Evolutionary conservation across 2,113 vertebrate species (phyloP), one percentile per base, ranked within the genome.

Genomic region (Accipiter virgatus): DNA sequence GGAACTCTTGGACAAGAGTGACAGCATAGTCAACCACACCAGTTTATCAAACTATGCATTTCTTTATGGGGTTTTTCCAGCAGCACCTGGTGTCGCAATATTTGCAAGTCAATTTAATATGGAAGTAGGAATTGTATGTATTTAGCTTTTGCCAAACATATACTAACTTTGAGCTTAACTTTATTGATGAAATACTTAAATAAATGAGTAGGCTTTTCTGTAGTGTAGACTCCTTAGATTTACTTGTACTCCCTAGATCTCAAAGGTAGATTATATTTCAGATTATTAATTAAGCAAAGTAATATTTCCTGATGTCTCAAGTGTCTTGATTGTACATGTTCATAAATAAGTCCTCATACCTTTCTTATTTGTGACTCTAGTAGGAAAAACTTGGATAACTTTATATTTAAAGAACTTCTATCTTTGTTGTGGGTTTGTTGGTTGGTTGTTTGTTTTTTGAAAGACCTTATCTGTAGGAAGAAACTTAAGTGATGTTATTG

Each of bases 1-100:
- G 94, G 99, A 99, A 93, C 96, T 99, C 90, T 94, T 99, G 97
- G 99, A 99, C 97, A 98, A 95, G 55, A 98, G 93, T 40, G 97
- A 97, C 97, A 98, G 93, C 26, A 3, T 91, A 26, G 93, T 98
- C 81, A 99, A 99, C 97, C 99, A 99, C 81, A 99, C 99, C 87
- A 99, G 99, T 96, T 98, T 99, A 93, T 99, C 99, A 22, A 99
- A 99, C 97, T 99, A 99, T 85, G 99, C 99, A 80, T 99, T 99
- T 98, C 98, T 99, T 31, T 99, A 99, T 66, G 99, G 99, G 58
- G 98, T 99, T 84, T 99, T 99, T 91, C 99, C 99, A 82, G 99
- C 99, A 67, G 99, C 99, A 9, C 99, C 99, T 19, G 99, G 99
- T 74, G 99, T 99, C 65, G 99, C 99, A 72, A 99, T 99, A 97